These are phyloP conservation scores for Phorcus lineatus DNA, from an alignment of 2,888 invertebrate genomes.

Conservation along the genomic window DNA sequence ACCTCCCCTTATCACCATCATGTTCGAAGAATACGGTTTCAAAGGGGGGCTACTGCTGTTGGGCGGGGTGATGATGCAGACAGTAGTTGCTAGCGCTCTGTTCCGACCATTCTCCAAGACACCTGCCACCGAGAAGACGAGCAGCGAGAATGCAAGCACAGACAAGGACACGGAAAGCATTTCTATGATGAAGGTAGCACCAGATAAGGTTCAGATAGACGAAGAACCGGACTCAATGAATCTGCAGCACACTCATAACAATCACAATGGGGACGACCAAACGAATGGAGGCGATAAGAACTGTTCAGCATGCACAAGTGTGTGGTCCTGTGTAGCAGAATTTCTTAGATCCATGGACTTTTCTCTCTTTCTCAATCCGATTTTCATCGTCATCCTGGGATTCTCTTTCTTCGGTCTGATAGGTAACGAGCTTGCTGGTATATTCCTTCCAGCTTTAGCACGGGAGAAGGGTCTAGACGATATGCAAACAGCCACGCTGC, in stretches of 20 bases:
- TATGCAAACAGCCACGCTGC: constrained; percentile 12
- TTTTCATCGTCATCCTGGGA: neutral
- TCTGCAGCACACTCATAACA: neutral
- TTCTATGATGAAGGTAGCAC: too few relatives aligned
- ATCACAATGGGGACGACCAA: neutral
- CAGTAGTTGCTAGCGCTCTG: neutral
- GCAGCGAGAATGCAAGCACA: too few relatives aligned
- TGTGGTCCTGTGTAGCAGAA: too few relatives aligned
- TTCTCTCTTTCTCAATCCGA: constrained; percentile 12
- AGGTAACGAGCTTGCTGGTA: constrained; percentile 1
- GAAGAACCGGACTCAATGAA: neutral
- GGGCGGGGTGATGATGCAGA: constrained; percentile 15
- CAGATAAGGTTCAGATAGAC: neutral
- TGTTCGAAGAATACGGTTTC: constrained; percentile 18
- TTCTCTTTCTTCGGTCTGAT: neutral
- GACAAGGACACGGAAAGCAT: too few relatives aligned
- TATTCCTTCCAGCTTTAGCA: constrained; percentile 27
- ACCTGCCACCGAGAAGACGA: neutral
- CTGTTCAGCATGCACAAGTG: neutral
- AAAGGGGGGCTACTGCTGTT: constrained; percentile 4
- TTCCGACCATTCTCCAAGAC: neutral
- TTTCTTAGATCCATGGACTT: neutral
- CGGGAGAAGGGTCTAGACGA: constrained; percentile 26
- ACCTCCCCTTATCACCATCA: neutral
- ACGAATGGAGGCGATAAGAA: neutral